A percentile compares a stretch with the other conserved stretches of the same genome.
Evolutionary conservation across 64 coral and sea anemone species (phyloP).

Genomic region (Porites lutea): DNA sequence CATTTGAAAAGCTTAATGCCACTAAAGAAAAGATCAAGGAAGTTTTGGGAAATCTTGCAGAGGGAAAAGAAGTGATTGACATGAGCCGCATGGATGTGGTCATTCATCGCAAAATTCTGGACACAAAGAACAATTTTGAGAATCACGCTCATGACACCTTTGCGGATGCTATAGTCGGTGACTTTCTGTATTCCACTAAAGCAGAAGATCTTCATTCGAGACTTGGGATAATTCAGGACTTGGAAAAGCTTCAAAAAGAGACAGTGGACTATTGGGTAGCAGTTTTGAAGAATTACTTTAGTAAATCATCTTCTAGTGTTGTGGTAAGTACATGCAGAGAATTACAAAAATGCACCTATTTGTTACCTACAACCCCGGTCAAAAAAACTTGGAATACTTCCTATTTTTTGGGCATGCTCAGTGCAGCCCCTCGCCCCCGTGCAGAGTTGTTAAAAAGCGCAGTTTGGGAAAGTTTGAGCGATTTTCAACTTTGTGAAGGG

Average conservation of each 20-base stretch:
- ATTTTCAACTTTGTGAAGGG: too few relatives aligned
- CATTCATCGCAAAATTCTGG: constrained; percentile 89
- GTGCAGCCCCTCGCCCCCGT: too few relatives aligned
- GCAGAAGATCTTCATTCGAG: constrained; percentile 67
- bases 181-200: constrained; percentile 87
- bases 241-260: constrained; percentile 65
- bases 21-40: constrained; percentile 86
- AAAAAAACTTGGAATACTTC: too few relatives aligned
- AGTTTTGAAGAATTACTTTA: constrained; percentile 80
- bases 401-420: too few relatives aligned
- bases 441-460: too few relatives aligned
- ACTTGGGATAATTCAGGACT: constrained; percentile 49
- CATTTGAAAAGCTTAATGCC: constrained; percentile 78
- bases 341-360: too few relatives aligned
- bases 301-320: constrained; percentile 63
- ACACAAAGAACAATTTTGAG: constrained; percentile 88
- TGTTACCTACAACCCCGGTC: too few relatives aligned
- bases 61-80: constrained; percentile 77
- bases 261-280: constrained; percentile 72
- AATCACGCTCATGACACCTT: constrained; percentile 90
- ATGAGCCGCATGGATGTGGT: constrained; percentile 91
- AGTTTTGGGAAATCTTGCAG: constrained; percentile 61
- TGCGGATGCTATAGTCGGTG: constrained; percentile 78
- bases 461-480: too few relatives aligned
- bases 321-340: constrained; percentile 44